phyloP scores from a whole-genome alignment of 2,888 invertebrate genomes.

The Euproctis similis region DNA sequence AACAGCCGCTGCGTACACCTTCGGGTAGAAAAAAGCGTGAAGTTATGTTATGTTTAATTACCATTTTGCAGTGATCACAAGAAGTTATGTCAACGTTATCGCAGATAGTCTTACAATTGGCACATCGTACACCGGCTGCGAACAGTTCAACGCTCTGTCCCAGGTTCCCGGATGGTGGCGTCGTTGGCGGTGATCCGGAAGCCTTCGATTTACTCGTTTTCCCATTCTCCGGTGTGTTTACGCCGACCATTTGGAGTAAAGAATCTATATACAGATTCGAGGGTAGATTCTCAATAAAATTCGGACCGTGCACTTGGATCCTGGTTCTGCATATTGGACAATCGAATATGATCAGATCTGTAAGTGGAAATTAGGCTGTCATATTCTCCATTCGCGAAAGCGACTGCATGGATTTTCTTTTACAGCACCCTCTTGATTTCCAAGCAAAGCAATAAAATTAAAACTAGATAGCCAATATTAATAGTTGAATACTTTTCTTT shows the following conservation, averaged over 20 bases:
- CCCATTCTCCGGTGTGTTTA: conserved; percentile 20
- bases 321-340: conserved; percentile 78
- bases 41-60: too few species aligned
- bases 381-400: neutral
- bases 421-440: too few species aligned
- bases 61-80: conserved; percentile 79
- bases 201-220: conserved; percentile 8
- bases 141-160: conserved; percentile 48
- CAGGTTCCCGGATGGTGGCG: conserved; percentile 19
- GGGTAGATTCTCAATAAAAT: conserved; percentile 75
- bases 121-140: conserved; percentile 46
- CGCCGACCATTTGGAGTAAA: conserved; percentile 68
- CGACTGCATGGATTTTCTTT: too few species aligned
- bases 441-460: too few species aligned
- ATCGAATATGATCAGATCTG: conserved; percentile 49
- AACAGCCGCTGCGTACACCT: too few species aligned
- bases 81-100: conserved; percentile 42
- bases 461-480: too few species aligned
- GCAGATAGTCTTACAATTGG: conserved; percentile 50
- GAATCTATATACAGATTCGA: conserved; percentile 81
- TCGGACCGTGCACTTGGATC: conserved; percentile 60
- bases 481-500: too few species aligned
- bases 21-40: too few species aligned
- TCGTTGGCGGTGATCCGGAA: conserved; percentile 31
- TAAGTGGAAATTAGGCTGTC: conserved; percentile 18